Evolutionary conservation across 2,113 vertebrate species (phyloP), one percentile per base, ranked within the genome.

Genomic region (Gobiocypris rarus): DNA sequence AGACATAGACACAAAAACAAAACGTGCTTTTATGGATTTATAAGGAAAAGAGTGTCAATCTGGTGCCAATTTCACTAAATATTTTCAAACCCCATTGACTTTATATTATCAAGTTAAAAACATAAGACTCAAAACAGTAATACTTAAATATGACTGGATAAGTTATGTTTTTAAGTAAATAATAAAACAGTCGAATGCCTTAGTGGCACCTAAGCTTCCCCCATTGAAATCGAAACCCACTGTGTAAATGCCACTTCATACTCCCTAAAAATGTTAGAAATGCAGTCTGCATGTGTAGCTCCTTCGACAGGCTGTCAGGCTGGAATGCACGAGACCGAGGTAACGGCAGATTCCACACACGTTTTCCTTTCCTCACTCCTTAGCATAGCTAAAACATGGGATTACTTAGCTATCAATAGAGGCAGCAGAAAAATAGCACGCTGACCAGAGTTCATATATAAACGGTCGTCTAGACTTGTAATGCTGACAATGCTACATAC

Each of bases 291-390:
- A 48, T 28, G 28, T 78, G 75, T 28, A 26, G 14, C 56, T 14
- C 73, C 31, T 65, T 63, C 74, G 73, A 74, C 63, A 73, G 14
- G 24, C 83, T 76, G 83, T 84, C 88, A 87, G 2, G n/a, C 41
- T 58, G 65, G 69, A 81, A 84, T 73, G 73, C 80, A 56, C 43
- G 74, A 77, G 85, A 81, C 0, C 17, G 56, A 73, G 88, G 89
- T 61, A 89, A 84, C 84, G 90, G 92, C 86, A 91, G 86, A 94
- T 93, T 92, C 92, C 91, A 87, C 69, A 80, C 89, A 89, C 83
- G 84, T 75, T 83, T 89, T 82, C 43, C 80, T 86, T 83, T 88
- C 89, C 88, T 71, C 82, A 67, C 79, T 63, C 78, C 41, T 78
- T 52, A 31, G 15, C 50, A 69, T 45, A 10, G 82, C 24, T 41